Evolutionary conservation across 2,888 invertebrate genomes (phyloP), one percentile per base, ranked within the genome.

Genomic region (Trichopoda pennipes): DNA sequence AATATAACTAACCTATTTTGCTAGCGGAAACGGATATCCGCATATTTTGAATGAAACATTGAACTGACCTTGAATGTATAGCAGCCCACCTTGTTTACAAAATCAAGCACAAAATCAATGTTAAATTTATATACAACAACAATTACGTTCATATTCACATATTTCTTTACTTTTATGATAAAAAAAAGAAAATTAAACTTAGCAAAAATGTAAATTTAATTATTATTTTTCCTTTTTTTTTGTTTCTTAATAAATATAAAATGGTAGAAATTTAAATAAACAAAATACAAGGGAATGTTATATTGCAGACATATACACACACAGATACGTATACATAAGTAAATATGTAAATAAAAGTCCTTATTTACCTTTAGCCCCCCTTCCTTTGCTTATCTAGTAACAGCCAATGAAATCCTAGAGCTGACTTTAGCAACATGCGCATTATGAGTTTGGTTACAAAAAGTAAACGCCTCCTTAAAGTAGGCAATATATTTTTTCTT

Each of bases 21-120:
- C 10, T 47, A 63, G 49, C 82, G 82, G 79, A 82, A 82, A 76
- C 82, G 82, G 82, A 82, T 79, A 63, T 82, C 82, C 82, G 79
- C 68, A 72, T 56, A 79, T 53, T 75, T 76, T 79, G 82, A 19
- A 68, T 76, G 56, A 58, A 64, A 74, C 69, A 76, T 76, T 70
- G 70, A 79, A 82, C 66, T 82, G 82, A 79, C 82, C 82, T 82
- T 82, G 82, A 82, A 79, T 69, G 66, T 28, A 70, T 28, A 28
- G 17, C 53, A 64, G 56, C 56, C n/a, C 47, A 38, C 38, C 63
- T 74, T 61, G 66, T 61, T 73, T 35, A 32, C 47, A 63, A 73
- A 68, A 72, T 70, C 63, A 78, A 64, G 66, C 51, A 44, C 28
- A 63, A 72, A 77, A 69, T 63, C 79, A 55, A 68, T 66, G 68